phyloP scores from a whole-genome alignment of 1,140 invertebrate species.

The Drosophila dunni region DNA sequence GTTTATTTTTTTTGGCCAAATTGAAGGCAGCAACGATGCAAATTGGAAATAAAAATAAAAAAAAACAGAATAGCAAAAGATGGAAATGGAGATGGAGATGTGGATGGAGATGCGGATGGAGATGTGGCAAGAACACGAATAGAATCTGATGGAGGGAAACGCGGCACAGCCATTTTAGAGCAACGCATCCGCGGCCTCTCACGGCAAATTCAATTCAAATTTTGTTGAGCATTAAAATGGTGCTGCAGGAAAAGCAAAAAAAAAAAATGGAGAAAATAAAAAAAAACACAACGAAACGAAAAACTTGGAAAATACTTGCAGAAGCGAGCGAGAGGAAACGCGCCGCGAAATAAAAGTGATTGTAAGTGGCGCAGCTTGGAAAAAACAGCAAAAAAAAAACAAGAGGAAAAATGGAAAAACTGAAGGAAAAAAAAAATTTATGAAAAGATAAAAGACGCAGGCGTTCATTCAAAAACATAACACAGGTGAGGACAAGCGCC shows the following conservation, averaged over 20 bases:
- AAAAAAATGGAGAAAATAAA: too few relatives aligned
- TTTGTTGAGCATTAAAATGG: constrained; percentile 80
- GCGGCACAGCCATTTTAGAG: constrained; percentile 53
- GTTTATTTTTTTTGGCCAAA: constrained; percentile 39
- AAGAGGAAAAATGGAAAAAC: constrained; percentile 14
- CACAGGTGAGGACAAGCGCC: constrained; percentile 74
- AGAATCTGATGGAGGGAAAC: constrained; percentile 5
- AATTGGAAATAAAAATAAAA: constrained; percentile 52
- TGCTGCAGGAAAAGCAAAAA: constrained; percentile 44
- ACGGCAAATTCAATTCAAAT: constrained; percentile 80
- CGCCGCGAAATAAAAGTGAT: constrained; percentile 76
- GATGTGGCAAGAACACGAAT: not conserved
- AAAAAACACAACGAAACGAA: not conserved
- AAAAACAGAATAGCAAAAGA: not conserved
- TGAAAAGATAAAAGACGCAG: constrained; percentile 82
- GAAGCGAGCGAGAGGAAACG: constrained; percentile 45
- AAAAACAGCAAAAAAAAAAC: constrained; percentile 44
- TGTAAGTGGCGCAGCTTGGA: constrained; percentile 68
- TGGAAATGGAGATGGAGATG: not conserved
- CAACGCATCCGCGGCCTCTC: constrained; percentile 65
- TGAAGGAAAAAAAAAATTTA: constrained; percentile 58
- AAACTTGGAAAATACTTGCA: constrained; percentile 72
- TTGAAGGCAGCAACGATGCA: constrained; percentile 61
- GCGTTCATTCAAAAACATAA: constrained; percentile 80
- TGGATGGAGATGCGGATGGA: not conserved